These are phyloP conservation scores for Euzophera pinguis DNA, from an alignment of 2,888 invertebrate species.

Conservation along the genomic window DNA sequence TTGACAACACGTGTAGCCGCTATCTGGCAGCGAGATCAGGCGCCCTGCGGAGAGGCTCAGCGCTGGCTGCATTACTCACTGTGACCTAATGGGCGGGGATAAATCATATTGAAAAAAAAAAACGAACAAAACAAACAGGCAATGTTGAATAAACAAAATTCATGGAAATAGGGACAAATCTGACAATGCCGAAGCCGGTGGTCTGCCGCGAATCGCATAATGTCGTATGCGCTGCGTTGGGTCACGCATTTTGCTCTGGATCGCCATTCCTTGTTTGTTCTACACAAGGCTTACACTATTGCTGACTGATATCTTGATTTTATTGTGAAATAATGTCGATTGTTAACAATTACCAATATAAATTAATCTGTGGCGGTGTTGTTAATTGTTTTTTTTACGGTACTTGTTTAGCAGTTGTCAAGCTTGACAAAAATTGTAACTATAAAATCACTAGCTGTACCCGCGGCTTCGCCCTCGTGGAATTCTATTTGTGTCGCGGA, in stretches of 20 bases:
- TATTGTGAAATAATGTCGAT: no score
- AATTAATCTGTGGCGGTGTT: no score
- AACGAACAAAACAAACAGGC: constrained; percentile 57
- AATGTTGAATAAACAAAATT: constrained; percentile 75
- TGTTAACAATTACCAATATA: no score
- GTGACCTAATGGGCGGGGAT: constrained; percentile 75
- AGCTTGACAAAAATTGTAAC: no score
- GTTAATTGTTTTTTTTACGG: no score
- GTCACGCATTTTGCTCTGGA: constrained; percentile 11
- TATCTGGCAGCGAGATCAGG: constrained; percentile 71
- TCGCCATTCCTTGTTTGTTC: not conserved
- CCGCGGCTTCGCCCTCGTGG: no score
- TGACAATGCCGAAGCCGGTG: constrained; percentile 63
- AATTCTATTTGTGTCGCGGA: no score
- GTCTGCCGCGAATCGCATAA: constrained; percentile 54
- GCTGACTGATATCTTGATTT: no score
- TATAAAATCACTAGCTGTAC: no score
- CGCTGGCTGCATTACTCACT: constrained; percentile 67
- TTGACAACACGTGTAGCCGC: constrained; percentile 76
- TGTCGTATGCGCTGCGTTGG: constrained; percentile 17
- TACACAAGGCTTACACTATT: not conserved
- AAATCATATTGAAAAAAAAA: constrained; percentile 69
- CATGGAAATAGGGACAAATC: constrained; percentile 76
- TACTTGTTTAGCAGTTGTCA: no score
- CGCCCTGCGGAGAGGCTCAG: constrained; percentile 63